Evolutionary conservation across 2,888 invertebrate species (phyloP).

Genomic region (Melanostoma scalare): DNA sequence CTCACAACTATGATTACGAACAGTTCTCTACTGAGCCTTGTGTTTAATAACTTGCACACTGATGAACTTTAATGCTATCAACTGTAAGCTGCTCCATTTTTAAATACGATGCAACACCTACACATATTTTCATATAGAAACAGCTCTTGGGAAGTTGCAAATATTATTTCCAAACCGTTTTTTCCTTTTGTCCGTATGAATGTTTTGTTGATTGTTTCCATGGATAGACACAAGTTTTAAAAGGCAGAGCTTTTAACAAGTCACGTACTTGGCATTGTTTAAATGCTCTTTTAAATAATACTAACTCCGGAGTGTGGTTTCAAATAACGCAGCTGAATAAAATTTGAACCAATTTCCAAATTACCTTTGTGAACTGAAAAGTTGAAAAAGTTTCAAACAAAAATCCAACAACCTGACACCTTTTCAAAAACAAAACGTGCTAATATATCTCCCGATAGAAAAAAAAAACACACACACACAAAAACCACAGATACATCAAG

Average conservation of each 20-base stretch:
- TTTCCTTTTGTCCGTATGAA: too few relatives aligned
- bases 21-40: too few relatives aligned
- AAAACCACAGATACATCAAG: constrained; percentile 10
- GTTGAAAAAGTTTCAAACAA: not conserved
- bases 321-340: constrained; percentile 9
- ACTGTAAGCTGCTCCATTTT: too few relatives aligned
- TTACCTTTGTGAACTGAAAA: constrained; percentile 23
- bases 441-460: not conserved
- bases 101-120: too few relatives aligned
- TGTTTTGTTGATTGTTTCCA: too few relatives aligned
- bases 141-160: too few relatives aligned
- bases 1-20: too few relatives aligned
- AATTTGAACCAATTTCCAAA: constrained; percentile 21
- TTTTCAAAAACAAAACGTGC: constrained; percentile 25
- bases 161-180: too few relatives aligned
- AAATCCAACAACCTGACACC: constrained; percentile 26
- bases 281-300: constrained; percentile 4
- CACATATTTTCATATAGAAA: too few relatives aligned
- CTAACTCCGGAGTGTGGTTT: not conserved
- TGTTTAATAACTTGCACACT: too few relatives aligned
- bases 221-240: too few relatives aligned
- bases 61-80: too few relatives aligned
- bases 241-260: not conserved
- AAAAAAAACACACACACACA: constrained; percentile 1
- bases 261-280: constrained; percentile 12